phyloP scores from a whole-genome alignment of 2,888 invertebrate genomes.

The Ctenicera cuprea region DNA sequence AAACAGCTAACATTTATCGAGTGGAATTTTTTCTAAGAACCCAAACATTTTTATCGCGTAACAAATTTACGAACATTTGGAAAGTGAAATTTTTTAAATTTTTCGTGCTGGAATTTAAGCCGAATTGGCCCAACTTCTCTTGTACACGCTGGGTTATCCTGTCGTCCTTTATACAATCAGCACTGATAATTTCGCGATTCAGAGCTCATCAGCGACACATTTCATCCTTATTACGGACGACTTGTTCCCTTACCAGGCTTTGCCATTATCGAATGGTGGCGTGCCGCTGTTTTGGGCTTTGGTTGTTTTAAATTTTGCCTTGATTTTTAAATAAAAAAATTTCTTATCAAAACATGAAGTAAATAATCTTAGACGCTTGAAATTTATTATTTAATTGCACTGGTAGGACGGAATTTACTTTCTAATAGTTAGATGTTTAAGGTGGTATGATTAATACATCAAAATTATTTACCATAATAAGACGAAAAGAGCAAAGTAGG shows the following conservation, averaged over 20 bases:
- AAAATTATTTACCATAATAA: background rate
- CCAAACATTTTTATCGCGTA: too few relatives aligned
- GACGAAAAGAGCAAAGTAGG: slow-evolving; percentile 7
- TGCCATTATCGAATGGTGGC: slow-evolving; percentile 47
- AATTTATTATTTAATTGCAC: too few relatives aligned
- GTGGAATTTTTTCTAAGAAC: too few relatives aligned
- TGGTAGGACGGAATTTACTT: background rate
- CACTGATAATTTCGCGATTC: slow-evolving; percentile 72
- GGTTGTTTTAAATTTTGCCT: slow-evolving; percentile 28
- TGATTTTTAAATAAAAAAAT: background rate
- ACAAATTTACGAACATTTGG: background rate
- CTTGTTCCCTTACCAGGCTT: slow-evolving; percentile 65
- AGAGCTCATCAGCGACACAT: slow-evolving; percentile 72
- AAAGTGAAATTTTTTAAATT: background rate
- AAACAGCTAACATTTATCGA: too few relatives aligned
- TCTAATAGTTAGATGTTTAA: background rate
- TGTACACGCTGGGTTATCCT: slow-evolving; percentile 42
- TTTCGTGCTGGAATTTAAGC: background rate
- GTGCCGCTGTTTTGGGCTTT: slow-evolving; percentile 41
- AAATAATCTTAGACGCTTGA: too few relatives aligned
- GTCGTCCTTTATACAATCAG: slow-evolving; percentile 67
- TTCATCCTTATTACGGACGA: slow-evolving; percentile 71
- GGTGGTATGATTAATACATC: background rate
- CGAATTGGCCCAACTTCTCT: slow-evolving; percentile 47
- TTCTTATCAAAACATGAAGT: background rate